Evolutionary conservation across 1,140 invertebrate species (phyloP), one percentile per base, ranked within the genome.

Genomic region (Sarcophaga bullata): DNA sequence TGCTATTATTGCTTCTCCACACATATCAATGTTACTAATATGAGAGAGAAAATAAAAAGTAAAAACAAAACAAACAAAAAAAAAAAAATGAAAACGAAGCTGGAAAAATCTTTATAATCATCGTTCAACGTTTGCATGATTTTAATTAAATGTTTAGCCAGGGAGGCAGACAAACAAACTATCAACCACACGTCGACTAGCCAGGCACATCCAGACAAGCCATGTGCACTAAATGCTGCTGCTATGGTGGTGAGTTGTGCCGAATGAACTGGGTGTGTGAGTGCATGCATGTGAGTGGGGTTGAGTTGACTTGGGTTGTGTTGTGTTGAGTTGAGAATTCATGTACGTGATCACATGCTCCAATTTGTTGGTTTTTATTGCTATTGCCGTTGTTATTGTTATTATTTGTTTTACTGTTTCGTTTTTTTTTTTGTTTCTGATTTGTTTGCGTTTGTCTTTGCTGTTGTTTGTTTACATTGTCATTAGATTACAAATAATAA

Each of bases 311-410:
- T 19, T 68, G 62, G 15, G 19, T 7, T 68, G 17, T 19, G 62
- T 68, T 17, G 62, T 6, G 52, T 58, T 58, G 52, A 15, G 54
- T 58, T 58, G 54, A 58, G 54, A 15, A 13, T 68, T 9, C n/a
- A 68, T 9, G 62, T 68, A 68, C 62, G 62, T 68, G 62, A 68
- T 68, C 62, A 68, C 62, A 68, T 68, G 62, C 62, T 68, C 62
- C 17, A 68, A 19, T 19, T 25, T 68, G n/a, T 68, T 37, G 25
- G 25, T 37, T 4, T 37, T 37, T 37, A 37, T 37, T 37, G 25
- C 25, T 37, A 37, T 37, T 37, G 25, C 25, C 25, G 25, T 37
- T 68, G 62, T 68, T 68, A 19, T 68, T 68, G 10, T 68, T 68
- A 68, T 68, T 68, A 19, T 68, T 68, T 68, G 62, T 68, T 68